Evolutionary conservation across 2,797 vertebrate species (phyloP).

Genomic region (Pseudotriccus pelzelni): DNA sequence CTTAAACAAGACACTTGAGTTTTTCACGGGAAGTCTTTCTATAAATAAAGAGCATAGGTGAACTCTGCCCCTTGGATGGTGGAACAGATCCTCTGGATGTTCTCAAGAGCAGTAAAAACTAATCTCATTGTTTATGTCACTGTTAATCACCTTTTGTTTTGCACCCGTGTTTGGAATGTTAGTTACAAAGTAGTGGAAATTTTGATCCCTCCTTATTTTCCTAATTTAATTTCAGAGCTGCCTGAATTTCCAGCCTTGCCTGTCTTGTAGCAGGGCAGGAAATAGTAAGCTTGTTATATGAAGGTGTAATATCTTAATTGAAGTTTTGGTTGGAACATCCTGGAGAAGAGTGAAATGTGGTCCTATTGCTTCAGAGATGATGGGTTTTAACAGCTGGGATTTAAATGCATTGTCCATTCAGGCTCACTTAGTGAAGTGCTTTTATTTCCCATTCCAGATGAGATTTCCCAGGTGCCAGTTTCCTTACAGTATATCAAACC

Average conservation of each 20-base stretch:
- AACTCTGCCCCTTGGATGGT: background rate
- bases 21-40: background rate
- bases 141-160: background rate
- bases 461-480: conserved; percentile 80
- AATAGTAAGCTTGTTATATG: background rate
- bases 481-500: conserved; percentile 87
- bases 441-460: conserved; percentile 79
- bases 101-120: background rate
- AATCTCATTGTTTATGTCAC: background rate
- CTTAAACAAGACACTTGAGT: background rate
- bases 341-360: background rate
- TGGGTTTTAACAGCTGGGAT: background rate
- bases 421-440: background rate
- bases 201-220: background rate
- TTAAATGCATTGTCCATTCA: background rate
- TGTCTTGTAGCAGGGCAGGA: background rate
- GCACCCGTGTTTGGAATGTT: background rate
- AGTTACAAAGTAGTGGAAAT: background rate
- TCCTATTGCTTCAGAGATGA: background rate
- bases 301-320: background rate
- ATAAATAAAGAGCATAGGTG: background rate
- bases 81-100: background rate
- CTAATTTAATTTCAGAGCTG: background rate
- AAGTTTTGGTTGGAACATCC: background rate
- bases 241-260: background rate